Evolutionary conservation across 2,888 invertebrate species (phyloP), one percentile per base, ranked within the genome.

Genomic region (Agrilus mali): DNA sequence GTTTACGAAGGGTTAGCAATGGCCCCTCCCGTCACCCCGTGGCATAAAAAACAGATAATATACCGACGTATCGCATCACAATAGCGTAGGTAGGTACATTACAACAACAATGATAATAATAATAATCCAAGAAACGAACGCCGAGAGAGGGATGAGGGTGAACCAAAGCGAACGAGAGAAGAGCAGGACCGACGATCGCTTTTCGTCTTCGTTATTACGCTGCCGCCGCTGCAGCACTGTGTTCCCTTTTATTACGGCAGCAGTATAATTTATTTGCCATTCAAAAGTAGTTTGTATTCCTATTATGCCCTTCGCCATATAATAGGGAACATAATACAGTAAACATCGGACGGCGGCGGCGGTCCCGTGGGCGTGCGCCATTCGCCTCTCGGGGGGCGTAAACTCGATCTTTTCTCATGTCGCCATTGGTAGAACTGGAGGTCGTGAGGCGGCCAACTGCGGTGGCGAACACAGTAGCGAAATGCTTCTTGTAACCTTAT

Each of bases 281-380:
- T 63, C 59, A 63, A 60, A 60, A 61, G 63, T 61, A 63, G 64
- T 63, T 63, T 64, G 60, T 64, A 63, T 61, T 63, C 61, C 63
- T 60, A 65, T 64, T 64, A 60, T 64, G 49, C 55, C 42, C 41
- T 54, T 57, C 56, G 59, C 59, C 27, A 4, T 60, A 60, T 60
- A 60, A 55, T 55, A 54, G 54, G 50, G 55, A 55, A 60, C 58
- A 61, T 60, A 61, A 63, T 62, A 64, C 61, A 61, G 59, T 62
- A 62, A 63, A 64, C 59, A 61, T 61, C 59, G 51, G 53, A 50
- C 47, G 43, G 44, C 45, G 41, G 43, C 43, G 42, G 45, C 41
- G 35, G 45, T 48, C 37, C 45, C 41, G 41, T 35, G 42, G 37
- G 31, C 42, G 35, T 36, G 40, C 40, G 42, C 53, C 53, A 55